Base-by-base conservation (phyloP, 2,113 vertebrate species). In the Rallus limicola region DNA sequence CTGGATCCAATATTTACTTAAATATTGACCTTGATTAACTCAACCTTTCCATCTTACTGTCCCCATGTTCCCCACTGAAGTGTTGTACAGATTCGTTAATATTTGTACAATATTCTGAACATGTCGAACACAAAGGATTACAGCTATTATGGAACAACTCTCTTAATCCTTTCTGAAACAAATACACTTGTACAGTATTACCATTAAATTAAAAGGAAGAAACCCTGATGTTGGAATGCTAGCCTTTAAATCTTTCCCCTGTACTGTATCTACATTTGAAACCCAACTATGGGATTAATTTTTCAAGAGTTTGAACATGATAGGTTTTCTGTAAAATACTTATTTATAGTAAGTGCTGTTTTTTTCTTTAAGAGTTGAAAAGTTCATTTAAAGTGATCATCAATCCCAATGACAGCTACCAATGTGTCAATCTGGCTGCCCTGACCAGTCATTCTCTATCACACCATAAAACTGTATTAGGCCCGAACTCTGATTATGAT, bases 151-250 rank as follows among this genome's bases (percentile, higher is more conserved):
- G 9, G 38, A 91, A 75, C 65, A 96, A 74, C 62, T 80, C 64
- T 58, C 50, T 58, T 91, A 96, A 96, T 94, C 93, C 91, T 91
- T 89, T 59, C 34, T 69, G 82, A 94, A 92, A 84, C 13, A 46
- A 72, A 82, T 50, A 64, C 38, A 86, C 15, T 58, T 68, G 24
- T 26, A 46, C 13, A 84, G 10, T 28, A 56, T 56, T 69, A 86
- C 11, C 31, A 40, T 46, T n/a, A 64, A 64, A 70, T 46, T 78
- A 33, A 86, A 75, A 79, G 58, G 18, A 83, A 58, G 34, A 87
- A 87, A 65, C 44, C 15, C 29, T 92, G 63, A 86, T 52, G 26
- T 77, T 63, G 50, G 90, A 82, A 65, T 28, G 12, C 5, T 69
- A 36, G 21, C 60, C 59, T 69, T 64, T 50, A 58, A 28, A 67